Evolutionary conservation across 2,888 invertebrate genomes (phyloP).

Genomic region (Neoitamus cyanurus): DNA sequence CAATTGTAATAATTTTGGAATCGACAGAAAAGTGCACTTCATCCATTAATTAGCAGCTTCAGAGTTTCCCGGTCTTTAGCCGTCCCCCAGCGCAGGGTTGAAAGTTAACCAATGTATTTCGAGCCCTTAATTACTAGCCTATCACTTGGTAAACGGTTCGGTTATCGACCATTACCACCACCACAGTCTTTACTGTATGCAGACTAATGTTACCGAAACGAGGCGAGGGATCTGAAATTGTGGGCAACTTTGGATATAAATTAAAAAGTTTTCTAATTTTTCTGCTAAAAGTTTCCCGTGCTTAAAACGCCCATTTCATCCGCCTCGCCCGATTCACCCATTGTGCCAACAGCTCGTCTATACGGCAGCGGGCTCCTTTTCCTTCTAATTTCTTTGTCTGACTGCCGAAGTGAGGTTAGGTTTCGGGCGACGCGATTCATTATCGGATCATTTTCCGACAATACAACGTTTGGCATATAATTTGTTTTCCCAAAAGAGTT

Average conservation of each 20-base stretch:
- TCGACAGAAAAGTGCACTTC: not conserved
- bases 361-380: not conserved
- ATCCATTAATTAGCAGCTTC: conserved; percentile 24
- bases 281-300: conserved; percentile 31
- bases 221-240: conserved; percentile 18
- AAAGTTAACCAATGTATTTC: conserved; percentile 24
- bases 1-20: not conserved
- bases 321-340: not conserved
- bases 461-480: not conserved
- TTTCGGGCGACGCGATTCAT: not conserved
- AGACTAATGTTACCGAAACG: not conserved
- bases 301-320: not conserved
- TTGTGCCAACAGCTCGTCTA: conserved; percentile 16
- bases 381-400: conserved; percentile 15
- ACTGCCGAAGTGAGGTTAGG: conserved; percentile 1
- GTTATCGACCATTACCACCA: conserved; percentile 34
- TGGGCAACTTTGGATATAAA: conserved; percentile 34
- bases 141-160: conserved; percentile 28
- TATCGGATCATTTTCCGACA: not conserved
- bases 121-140: conserved; percentile 34
- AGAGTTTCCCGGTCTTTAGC: not conserved
- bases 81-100: not conserved
- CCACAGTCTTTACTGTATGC: not conserved
- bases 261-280: conserved; percentile 42
- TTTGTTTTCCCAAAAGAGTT: not conserved